phyloP scores from a whole-genome alignment of 2,113 vertebrate species.

The Tachysurus vachellii region DNA sequence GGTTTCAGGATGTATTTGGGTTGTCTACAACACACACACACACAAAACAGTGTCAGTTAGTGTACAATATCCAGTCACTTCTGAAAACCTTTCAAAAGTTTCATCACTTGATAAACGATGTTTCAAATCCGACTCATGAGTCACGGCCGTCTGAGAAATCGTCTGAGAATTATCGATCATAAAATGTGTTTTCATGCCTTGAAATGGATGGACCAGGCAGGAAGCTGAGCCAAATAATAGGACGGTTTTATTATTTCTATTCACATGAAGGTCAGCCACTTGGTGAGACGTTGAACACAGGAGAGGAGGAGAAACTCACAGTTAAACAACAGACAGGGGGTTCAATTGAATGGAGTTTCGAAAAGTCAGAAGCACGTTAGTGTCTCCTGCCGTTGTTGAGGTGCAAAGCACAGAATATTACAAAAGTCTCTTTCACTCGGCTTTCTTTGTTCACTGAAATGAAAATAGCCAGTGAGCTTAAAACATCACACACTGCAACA shows the following conservation, averaged over 20 bases:
- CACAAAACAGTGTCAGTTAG: conserved; percentile 2
- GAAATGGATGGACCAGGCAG: neutral
- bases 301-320: neutral
- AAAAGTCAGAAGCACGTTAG: neutral
- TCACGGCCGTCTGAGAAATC: neutral
- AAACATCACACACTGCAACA: neutral
- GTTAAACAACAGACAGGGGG: neutral
- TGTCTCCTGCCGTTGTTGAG: conserved; percentile 19
- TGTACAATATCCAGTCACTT: neutral
- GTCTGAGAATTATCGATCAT: neutral
- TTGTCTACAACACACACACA: conserved; percentile 31
- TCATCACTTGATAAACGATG: neutral
- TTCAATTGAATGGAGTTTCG: neutral
- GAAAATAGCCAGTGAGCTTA: neutral
- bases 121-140: neutral
- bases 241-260: conserved; percentile 11
- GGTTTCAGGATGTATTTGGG: conserved; percentile 13
- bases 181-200: neutral
- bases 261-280: neutral
- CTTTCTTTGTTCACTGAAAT: neutral
- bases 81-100: neutral
- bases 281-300: neutral
- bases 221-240: neutral
- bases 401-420: neutral
- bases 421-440: neutral